Evolutionary conservation across 2,113 vertebrate genomes (phyloP).

Genomic region (Chitala chitala): DNA sequence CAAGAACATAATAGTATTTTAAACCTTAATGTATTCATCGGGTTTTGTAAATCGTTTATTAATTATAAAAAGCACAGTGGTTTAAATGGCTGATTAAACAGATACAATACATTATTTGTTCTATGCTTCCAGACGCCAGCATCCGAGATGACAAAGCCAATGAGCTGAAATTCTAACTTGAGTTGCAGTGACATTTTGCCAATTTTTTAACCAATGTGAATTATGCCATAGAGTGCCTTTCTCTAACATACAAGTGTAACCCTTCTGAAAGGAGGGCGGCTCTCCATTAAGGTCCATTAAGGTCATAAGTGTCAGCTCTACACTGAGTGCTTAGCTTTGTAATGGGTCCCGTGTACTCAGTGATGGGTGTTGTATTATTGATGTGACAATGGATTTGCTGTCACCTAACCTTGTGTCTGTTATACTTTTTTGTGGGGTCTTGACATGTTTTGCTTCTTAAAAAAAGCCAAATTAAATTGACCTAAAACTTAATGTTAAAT

Average conservation of each 20-base stretch:
- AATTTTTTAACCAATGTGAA: background rate
- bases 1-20: slow-evolving; percentile 32
- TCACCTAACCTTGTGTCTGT: background rate
- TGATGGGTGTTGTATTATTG: background rate
- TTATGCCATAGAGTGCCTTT: background rate
- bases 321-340: background rate
- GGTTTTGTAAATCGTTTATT: slow-evolving; percentile 27
- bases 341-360: background rate
- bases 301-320: too few species aligned
- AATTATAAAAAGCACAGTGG: slow-evolving; percentile 29
- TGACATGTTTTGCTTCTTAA: background rate
- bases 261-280: background rate
- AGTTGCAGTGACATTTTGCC: too few species aligned
- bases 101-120: slow-evolving; percentile 28
- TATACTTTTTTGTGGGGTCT: background rate
- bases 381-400: background rate
- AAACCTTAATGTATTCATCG: slow-evolving; percentile 21
- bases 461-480: background rate
- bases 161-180: too few species aligned
- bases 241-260: background rate
- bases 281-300: too few species aligned
- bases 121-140: slow-evolving; percentile 12
- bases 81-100: slow-evolving; percentile 33
- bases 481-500: background rate
- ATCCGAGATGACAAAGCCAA: background rate